These are phyloP conservation scores for Muntiacus muntjak DNA, from an alignment of 2,113 vertebrate genomes.

Conservation along the genomic window DNA sequence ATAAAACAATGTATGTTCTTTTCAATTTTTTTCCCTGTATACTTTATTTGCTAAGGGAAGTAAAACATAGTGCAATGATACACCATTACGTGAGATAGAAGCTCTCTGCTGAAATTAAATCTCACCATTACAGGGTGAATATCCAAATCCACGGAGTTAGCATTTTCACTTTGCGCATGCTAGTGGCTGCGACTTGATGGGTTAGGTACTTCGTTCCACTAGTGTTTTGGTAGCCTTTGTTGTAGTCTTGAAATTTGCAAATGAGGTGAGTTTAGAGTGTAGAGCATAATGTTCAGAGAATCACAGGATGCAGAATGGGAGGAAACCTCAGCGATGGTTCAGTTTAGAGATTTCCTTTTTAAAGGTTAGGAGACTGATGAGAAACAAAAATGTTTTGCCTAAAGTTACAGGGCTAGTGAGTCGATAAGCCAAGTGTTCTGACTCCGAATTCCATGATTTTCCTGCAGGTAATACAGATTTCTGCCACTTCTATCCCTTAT, in stretches of 20 bases:
- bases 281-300: not conserved
- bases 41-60: slow-evolving; percentile 72
- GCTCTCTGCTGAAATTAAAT: slow-evolving; percentile 67
- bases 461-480: not conserved
- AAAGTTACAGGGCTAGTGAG: not conserved
- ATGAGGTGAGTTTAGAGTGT: not conserved
- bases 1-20: slow-evolving; percentile 72
- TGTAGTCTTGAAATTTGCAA: not conserved
- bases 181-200: not conserved
- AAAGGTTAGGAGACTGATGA: not conserved
- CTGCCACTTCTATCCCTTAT: not conserved
- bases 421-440: not conserved
- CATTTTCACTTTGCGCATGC: slow-evolving; percentile 8
- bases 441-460: not conserved
- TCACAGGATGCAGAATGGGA: not conserved
- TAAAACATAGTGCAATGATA: slow-evolving; percentile 59
- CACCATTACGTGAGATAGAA: slow-evolving; percentile 56
- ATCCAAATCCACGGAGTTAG: slow-evolving; percentile 47
- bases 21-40: slow-evolving; percentile 47
- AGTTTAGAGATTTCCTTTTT: not conserved
- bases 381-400: not conserved
- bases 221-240: not conserved
- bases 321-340: not conserved
- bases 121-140: slow-evolving; percentile 60
- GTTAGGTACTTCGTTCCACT: not conserved